Base-by-base conservation (phyloP, 2,113 vertebrate genomes). In the Heterotilapia buettikoferi region DNA sequence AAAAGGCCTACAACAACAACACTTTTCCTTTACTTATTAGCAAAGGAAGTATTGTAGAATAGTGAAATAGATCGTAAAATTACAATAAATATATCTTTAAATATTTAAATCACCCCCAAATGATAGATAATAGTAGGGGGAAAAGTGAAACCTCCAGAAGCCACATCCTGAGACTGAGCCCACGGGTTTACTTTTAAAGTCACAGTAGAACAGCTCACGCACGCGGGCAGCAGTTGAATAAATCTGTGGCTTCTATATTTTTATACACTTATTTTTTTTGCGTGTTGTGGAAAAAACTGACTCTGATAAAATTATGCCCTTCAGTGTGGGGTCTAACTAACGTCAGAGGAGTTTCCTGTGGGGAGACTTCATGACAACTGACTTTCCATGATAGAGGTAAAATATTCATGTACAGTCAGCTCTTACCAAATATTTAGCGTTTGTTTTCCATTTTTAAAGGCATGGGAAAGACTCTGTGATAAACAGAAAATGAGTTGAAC, bases 321-420 rank as follows among this genome's bases (percentile, higher is more conserved):
- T 73, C 66, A 1, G 68, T 29, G 68, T 76, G 24, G 21, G 14
- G 71, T 19, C 14, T 3, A 31, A 78, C 24, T 1, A n/a, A 82
- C 78, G 59, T 89, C 57, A 80, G 16, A 83, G 50, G 7, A 63
- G 68, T 59, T 85, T 89, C 89, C 87, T 89, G 33, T 85, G 45
- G 29, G 45, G 18, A 12, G 40, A 19, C 9, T 18, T 76, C 43
- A 76, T 18, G 4, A 78, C 0, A 31, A n/a, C 45, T 24, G 57
- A 76, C 71, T 88, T 92, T 92, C 86, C 84, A 83, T 11, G 54
- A 11, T 29, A 1, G 38, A 29, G 29, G 9, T 4, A 19, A 84
- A 45, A 82, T 1, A 7, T 16, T 85, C 6, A 13, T 3, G 9
- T 8, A 13, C 26, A 31, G 4, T 50, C 71, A 50, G 43, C 45